Conservation (phyloP, 2,113 vertebrate species). For the Thinocorus orbignyianus region DNA sequence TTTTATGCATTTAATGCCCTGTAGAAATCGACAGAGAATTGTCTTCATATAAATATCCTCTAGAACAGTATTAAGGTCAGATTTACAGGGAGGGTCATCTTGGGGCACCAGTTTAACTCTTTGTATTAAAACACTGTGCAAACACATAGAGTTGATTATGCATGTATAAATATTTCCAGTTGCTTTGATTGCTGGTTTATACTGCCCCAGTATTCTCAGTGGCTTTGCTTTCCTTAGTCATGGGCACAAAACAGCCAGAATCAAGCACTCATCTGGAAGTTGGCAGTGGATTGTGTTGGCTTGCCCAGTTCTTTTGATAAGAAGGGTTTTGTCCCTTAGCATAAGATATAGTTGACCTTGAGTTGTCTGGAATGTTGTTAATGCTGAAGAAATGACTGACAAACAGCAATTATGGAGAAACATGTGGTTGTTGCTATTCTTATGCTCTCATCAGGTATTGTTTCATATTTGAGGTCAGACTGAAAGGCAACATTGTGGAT, state of each 20-base stretch:
- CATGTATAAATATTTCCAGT: background rate
- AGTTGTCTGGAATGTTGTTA: slow-evolving; percentile 22
- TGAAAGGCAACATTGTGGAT: slow-evolving; percentile 12
- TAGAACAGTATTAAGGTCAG: background rate
- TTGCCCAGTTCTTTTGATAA: slow-evolving; percentile 6
- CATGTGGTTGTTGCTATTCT: slow-evolving; percentile 53
- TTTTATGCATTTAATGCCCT: background rate
- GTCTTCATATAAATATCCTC: background rate
- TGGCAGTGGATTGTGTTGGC: background rate
- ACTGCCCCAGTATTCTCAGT: background rate
- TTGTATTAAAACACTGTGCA: background rate
- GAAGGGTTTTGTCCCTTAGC: background rate
- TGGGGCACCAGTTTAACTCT: background rate
- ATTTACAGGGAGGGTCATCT: background rate
- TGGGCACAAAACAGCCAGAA: background rate
- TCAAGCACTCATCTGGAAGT: background rate
- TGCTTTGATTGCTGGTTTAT: background rate
- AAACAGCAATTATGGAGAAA: slow-evolving; percentile 60
- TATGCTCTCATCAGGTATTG: slow-evolving; percentile 46
- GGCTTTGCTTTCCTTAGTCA: slow-evolving; percentile 20
- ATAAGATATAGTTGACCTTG: slow-evolving; percentile 53
- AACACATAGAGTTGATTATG: background rate
- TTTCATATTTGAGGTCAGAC: slow-evolving; percentile 34
- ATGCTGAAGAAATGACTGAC: slow-evolving; percentile 46
- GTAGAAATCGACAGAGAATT: background rate